phyloP scores from a whole-genome alignment of 2,113 vertebrate species.

The Amphiprion ocellaris region DNA sequence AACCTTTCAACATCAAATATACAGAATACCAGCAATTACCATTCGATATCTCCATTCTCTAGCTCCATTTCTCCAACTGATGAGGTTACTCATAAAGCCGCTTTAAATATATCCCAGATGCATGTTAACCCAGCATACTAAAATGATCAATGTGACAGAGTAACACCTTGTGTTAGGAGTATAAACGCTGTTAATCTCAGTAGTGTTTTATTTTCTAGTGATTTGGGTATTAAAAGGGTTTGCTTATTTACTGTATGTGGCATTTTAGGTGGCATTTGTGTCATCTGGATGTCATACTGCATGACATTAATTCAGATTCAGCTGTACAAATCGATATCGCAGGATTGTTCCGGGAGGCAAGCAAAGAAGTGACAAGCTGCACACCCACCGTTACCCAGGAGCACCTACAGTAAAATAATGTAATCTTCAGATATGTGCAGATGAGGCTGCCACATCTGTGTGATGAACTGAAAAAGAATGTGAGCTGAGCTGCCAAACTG shows the following conservation, averaged over 20 bases:
- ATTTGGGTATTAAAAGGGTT: conserved; percentile 1
- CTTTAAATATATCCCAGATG: conserved; percentile 68
- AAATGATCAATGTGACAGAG: conserved; percentile 43
- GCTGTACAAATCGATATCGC: conserved; percentile 47
- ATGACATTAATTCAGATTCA: conserved; percentile 59
- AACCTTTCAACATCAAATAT: conserved; percentile 73
- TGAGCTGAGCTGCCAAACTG: conserved; percentile 7
- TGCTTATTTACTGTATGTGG: conserved; percentile 52
- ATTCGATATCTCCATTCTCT: conserved; percentile 60
- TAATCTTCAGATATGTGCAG: conserved; percentile 26
- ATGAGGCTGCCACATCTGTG: conserved; percentile 39
- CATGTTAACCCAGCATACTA: conserved; percentile 26
- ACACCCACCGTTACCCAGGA: conserved; percentile 32
- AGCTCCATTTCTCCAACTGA: conserved; percentile 53
- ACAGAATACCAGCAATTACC: conserved; percentile 77
- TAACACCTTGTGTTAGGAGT: conserved; percentile 41
- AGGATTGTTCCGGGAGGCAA: conserved; percentile 41
- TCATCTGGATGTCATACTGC: conserved; percentile 48
- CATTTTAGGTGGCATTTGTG: conserved; percentile 62
- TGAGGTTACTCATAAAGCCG: conserved; percentile 67
- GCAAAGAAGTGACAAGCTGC: conserved; percentile 41
- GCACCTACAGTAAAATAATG: conserved; percentile 16
- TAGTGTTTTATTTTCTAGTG: conserved; percentile 5
- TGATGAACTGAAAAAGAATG: conserved; percentile 33
- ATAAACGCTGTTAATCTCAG: conserved; percentile 24